A percentile compares a stretch with the other conserved stretches of the same genome.
These are phyloP conservation scores for Tauraco hartlaubi DNA, from an alignment of 2,797 vertebrate species.

Conservation along the genomic window DNA sequence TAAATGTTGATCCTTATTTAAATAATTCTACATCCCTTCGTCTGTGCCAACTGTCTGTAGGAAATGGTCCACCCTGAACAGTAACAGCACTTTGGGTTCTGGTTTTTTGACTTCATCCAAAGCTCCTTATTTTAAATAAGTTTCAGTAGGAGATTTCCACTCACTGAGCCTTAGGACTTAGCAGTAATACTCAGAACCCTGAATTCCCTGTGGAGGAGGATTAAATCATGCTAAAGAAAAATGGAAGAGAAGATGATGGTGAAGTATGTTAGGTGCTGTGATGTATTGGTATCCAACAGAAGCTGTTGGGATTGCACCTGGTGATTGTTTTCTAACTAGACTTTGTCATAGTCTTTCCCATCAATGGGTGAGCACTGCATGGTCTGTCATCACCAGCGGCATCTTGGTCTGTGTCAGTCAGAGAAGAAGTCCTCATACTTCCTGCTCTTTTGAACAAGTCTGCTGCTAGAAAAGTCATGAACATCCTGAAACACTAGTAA, in stretches of 20 bases:
- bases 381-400: not conserved
- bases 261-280: not conserved
- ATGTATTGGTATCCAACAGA: not conserved
- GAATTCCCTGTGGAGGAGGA: not conserved
- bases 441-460: not conserved
- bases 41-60: not conserved
- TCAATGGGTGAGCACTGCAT: not conserved
- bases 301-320: not conserved
- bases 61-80: not conserved
- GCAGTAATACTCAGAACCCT: not conserved
- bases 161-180: not conserved
- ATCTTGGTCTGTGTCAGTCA: not conserved
- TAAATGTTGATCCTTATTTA: not conserved
- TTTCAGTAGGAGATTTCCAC: not conserved
- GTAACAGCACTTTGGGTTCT: not conserved
- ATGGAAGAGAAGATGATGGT: not conserved
- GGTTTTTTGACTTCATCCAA: not conserved
- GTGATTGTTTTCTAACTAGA: not conserved
- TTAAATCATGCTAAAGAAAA: not conserved
- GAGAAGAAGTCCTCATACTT: not conserved
- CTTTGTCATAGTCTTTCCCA: not conserved
- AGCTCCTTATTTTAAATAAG: not conserved
- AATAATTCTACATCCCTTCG: not conserved
- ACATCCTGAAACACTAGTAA: not conserved
- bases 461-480: not conserved